Evolutionary conservation across 1,140 invertebrate genomes (phyloP).

Genomic region (Caenorhabditis brenneri): DNA sequence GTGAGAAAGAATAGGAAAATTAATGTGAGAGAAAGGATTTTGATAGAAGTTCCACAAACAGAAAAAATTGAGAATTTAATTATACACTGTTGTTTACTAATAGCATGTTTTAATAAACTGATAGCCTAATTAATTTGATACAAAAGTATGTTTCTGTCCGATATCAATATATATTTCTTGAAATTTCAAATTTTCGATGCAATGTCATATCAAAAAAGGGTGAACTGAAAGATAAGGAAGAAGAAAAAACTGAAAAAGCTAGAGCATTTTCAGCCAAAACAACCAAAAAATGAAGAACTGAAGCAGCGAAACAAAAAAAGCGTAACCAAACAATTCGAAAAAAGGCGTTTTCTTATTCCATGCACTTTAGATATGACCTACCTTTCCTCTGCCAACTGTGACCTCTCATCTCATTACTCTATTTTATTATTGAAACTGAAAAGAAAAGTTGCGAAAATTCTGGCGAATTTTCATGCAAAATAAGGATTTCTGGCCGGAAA

Average conservation of each 20-base stretch:
- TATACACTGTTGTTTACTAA: too few relatives aligned
- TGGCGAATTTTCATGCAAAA: constrained; percentile 38
- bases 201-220: constrained; percentile 1
- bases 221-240: background rate
- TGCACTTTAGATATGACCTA: constrained; percentile 20
- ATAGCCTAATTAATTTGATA: too few relatives aligned
- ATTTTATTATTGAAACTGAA: constrained; percentile 43
- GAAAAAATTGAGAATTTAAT: too few relatives aligned
- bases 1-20: too few relatives aligned
- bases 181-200: background rate
- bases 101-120: too few relatives aligned
- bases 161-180: too few relatives aligned
- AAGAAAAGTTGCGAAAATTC: constrained; percentile 35
- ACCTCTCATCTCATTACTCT: background rate
- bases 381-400: background rate
- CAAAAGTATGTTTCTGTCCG: too few relatives aligned
- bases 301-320: background rate
- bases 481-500: constrained; percentile 32
- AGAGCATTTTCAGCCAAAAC: background rate
- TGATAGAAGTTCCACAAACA: too few relatives aligned
- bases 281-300: constrained; percentile 11
- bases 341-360: background rate
- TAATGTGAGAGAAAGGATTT: too few relatives aligned
- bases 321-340: background rate
- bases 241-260: background rate